These are phyloP conservation scores for Micrasema minimum DNA, from an alignment of 1,140 invertebrate species.

Conservation along the genomic window DNA sequence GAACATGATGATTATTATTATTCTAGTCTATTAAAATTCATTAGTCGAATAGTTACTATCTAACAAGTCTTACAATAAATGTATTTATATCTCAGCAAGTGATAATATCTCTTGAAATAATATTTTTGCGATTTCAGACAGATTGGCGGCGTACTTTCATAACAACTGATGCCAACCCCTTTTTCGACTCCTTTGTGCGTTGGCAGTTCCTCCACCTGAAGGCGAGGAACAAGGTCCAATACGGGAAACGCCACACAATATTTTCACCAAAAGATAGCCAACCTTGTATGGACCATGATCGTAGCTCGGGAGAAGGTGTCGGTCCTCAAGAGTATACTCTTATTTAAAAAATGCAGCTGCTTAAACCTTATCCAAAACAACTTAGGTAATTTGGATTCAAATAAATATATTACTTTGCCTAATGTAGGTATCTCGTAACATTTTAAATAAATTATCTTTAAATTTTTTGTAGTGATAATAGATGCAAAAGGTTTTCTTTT, in stretches of 20 bases:
- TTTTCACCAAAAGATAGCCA: slow-evolving; percentile 97
- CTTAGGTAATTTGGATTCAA: slow-evolving; percentile 71
- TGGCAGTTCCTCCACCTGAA: slow-evolving; percentile 97
- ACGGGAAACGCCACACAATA: slow-evolving; percentile 97
- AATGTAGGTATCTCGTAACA: background rate
- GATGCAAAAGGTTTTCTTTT: no score
- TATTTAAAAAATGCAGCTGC: slow-evolving; percentile 92
- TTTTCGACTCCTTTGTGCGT: slow-evolving; percentile 96
- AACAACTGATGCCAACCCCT: slow-evolving; percentile 98
- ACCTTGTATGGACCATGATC: slow-evolving; percentile 99
- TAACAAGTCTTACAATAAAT: no score
- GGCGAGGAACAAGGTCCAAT: slow-evolving; percentile 89
- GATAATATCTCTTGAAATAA: no score
- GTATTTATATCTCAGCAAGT: no score
- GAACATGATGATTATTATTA: no score
- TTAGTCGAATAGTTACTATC: no score
- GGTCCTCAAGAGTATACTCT: slow-evolving; percentile 98
- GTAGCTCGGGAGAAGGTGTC: slow-evolving; percentile 95
- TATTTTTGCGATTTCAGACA: slow-evolving; percentile 75
- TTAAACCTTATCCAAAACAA: slow-evolving; percentile 78
- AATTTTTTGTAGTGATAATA: slow-evolving; percentile 9
- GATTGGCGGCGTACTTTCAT: slow-evolving; percentile 98
- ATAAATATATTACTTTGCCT: no score
- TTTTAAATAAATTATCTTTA: slow-evolving; percentile 1
- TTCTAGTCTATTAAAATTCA: no score